These are phyloP conservation scores for Ethmia dodecea DNA, from an alignment of 2,888 invertebrate species.

Conservation along the genomic window DNA sequence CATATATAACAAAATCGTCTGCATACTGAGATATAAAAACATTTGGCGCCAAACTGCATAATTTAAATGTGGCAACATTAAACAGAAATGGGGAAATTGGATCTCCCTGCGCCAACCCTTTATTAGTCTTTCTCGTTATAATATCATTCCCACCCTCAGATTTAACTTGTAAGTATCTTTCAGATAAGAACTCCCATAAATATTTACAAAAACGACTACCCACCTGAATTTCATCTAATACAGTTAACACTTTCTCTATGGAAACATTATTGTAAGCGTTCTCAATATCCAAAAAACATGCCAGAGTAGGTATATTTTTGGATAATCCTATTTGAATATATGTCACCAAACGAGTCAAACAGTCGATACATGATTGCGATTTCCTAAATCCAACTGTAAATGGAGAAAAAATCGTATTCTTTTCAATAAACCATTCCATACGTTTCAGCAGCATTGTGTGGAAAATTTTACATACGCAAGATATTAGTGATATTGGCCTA, in stretches of 20 bases:
- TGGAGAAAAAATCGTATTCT: conserved; percentile 9
- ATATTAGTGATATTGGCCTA: conserved; percentile 18
- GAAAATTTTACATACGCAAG: conserved; percentile 20
- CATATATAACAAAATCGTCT: not conserved
- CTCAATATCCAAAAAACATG: not conserved
- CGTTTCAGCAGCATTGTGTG: conserved; percentile 17
- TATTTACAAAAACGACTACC: not conserved
- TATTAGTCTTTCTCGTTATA: not conserved
- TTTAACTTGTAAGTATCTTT: not conserved
- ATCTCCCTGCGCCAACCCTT: no score
- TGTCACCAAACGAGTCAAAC: conserved; percentile 6
- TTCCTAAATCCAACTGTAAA: conserved; percentile 14
- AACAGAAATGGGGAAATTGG: not conserved
- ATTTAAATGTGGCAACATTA: not conserved
- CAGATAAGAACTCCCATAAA: not conserved
- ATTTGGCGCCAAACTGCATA: not conserved
- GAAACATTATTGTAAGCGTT: no score
- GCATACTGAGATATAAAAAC: not conserved
- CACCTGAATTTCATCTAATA: not conserved
- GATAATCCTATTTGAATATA: conserved; percentile 15
- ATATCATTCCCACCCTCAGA: not conserved
- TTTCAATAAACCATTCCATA: conserved; percentile 21
- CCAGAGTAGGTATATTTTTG: conserved; percentile 6
- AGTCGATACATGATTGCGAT: conserved; percentile 10
- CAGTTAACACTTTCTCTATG: not conserved